phyloP scores from a whole-genome alignment of 2,797 vertebrate species.

The Cuniculus paca region DNA sequence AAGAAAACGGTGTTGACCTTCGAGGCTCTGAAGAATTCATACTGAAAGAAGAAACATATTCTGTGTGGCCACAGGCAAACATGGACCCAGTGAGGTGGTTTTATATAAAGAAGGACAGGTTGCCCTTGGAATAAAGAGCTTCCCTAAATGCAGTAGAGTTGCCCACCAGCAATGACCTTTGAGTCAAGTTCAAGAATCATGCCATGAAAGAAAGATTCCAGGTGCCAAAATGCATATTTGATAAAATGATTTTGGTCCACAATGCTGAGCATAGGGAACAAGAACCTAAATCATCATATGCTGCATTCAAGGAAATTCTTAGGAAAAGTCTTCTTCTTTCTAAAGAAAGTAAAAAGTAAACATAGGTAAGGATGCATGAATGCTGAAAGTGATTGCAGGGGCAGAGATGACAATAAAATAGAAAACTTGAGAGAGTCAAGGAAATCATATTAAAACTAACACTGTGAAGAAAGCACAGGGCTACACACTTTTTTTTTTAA shows the following conservation, averaged over 20 bases:
- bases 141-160: not conserved
- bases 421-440: conserved; percentile 4
- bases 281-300: not conserved
- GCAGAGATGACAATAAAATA: not conserved
- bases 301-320: not conserved
- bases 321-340: not conserved
- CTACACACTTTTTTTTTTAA: not conserved
- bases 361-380: not conserved
- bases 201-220: not conserved
- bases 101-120: not conserved
- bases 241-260: not conserved
- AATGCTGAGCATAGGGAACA: not conserved
- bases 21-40: not conserved
- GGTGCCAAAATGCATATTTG: not conserved
- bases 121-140: not conserved
- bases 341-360: not conserved
- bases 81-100: not conserved
- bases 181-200: not conserved
- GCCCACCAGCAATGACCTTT: not conserved
- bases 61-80: not conserved
- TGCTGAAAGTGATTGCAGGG: not conserved
- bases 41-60: not conserved
- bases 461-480: not conserved
- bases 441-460: not conserved
- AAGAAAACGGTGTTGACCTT: not conserved